Base-by-base conservation (phyloP, 2,888 invertebrate species). In the Synergus laeviventris region DNA sequence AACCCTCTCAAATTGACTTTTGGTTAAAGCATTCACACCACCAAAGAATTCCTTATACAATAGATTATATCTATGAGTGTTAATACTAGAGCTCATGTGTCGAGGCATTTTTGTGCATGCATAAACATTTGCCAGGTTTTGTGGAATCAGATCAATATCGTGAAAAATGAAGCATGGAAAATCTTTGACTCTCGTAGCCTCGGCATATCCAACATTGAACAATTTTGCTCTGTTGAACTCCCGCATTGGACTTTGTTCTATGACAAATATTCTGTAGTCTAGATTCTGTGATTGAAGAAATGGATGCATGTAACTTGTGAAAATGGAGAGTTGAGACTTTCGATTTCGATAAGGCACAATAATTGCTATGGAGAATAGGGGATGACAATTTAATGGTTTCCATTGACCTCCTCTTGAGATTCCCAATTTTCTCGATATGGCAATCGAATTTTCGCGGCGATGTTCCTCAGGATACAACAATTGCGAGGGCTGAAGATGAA, bases 141-240 rank as follows among this genome's bases (percentile, higher is more conserved):
- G 90, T 0, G 98, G 98, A 83, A 98, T 92, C 62, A 98, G 91
- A 91, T 98, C 97, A 49, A 98, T 95, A 91, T 98, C 98, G 90
- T 98, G 98, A 83, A 98, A 94, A 78, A 98, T 94, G 75, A 97
- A 94, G 88, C 98, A 98, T 12, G 95, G 95, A 89, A 93, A 96
- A 70, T 94, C 94, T 74, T 93, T 93, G 74, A 90, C 84, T 85
- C 94, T 94, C 64, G 94, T 93, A 0, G 97, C 97, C 86, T 96
- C 95, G 3, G 92, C 91, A 61, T 96, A 97, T 0, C 98, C 98
- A 83, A 97, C 94, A 88, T 98, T 98, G 84, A 98, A 93, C 78
- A 98, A 92, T 91, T 96, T 96, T 0, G 96, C 98, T 84, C 97
- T 92, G 91, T 98, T 98, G 86, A 98, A 98, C 14, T 95, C 95